Conservation (phyloP, 2,113 vertebrate species). For the Actenoides lindsayi region DNA sequence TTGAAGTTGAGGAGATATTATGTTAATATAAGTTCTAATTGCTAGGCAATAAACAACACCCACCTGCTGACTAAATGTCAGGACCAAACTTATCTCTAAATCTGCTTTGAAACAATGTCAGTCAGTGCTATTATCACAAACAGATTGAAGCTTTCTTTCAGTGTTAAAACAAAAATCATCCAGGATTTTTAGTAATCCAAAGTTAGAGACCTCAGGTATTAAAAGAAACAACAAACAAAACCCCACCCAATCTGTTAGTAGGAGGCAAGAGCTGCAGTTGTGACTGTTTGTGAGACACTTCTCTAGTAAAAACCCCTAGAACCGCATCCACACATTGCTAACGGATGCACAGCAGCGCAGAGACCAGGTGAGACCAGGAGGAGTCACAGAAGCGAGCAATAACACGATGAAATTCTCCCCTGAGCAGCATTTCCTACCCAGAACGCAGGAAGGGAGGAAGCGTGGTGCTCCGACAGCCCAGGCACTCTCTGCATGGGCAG, state of each 20-base stretch:
- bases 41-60: slow-evolving; percentile 77
- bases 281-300: not conserved
- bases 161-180: not conserved
- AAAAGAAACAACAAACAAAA: not conserved
- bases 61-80: slow-evolving; percentile 73
- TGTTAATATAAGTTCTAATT: slow-evolving; percentile 75
- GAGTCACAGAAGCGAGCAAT: accelerated
- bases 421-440: accelerated
- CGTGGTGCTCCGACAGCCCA: not conserved
- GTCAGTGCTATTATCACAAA: slow-evolving; percentile 35
- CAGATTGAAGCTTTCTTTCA: slow-evolving; percentile 18
- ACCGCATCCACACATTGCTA: accelerated
- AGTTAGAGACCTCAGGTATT: not conserved
- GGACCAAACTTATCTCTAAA: slow-evolving; percentile 63
- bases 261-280: not conserved
- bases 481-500: not conserved
- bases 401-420: accelerated
- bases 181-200: not conserved
- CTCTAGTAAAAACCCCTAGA: not conserved
- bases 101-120: slow-evolving; percentile 71
- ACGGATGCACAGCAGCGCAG: accelerated
- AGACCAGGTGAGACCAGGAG: not conserved
- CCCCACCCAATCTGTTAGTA: not conserved
- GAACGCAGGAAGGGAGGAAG: not conserved
- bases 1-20: slow-evolving; percentile 67